phyloP scores from a whole-genome alignment of 2,888 invertebrate genomes.

The Emmelina monodactyla region DNA sequence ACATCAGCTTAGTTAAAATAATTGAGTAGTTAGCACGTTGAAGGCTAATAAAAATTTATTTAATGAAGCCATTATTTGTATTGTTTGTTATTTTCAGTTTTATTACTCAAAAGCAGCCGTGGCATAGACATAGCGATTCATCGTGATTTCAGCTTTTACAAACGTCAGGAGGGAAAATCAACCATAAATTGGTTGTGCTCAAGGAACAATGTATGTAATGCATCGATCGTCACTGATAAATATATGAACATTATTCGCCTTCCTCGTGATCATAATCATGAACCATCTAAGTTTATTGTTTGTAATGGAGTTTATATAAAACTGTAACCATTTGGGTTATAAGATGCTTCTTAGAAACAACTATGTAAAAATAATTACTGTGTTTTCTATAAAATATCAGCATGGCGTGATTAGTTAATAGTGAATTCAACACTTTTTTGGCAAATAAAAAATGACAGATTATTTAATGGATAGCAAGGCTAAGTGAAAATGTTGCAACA shows the following conservation, averaged over 20 bases:
- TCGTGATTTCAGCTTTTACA: background rate
- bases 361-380: too few species aligned
- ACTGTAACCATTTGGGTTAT: background rate
- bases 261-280: background rate
- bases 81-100: background rate
- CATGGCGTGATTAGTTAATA: too few species aligned
- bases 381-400: too few species aligned
- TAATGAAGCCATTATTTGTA: too few species aligned
- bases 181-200: background rate
- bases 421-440: too few species aligned
- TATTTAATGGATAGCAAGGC: too few species aligned
- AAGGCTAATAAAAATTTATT: too few species aligned
- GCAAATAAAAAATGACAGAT: too few species aligned
- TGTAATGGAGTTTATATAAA: background rate
- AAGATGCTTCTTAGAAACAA: too few species aligned
- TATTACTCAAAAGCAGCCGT: background rate
- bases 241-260: background rate
- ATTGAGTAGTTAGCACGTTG: too few species aligned
- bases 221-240: slow-evolving; percentile 4
- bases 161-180: background rate
- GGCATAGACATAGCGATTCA: background rate
- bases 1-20: too few species aligned
- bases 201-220: slow-evolving; percentile 1
- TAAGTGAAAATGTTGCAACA: too few species aligned
- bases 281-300: background rate